Conservation (phyloP, 2,888 invertebrate species). For the Rhingia rostrata region DNA sequence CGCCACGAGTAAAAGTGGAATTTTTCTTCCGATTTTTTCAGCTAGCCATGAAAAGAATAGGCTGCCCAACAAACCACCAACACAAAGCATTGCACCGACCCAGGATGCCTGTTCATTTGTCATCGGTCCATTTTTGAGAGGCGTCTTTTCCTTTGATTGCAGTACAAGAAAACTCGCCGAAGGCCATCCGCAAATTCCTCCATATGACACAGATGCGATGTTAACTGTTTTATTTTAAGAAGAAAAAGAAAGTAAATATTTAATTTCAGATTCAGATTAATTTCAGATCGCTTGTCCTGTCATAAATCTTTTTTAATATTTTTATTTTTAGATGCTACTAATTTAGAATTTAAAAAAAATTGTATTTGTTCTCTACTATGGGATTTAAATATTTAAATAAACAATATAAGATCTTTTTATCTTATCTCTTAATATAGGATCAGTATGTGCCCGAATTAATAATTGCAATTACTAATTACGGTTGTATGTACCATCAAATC, state of each 20-base stretch:
- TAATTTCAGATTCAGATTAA: no score
- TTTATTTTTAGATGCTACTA: no score
- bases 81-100: slow-evolving; percentile 80
- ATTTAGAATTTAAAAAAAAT: no score
- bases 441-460: no score
- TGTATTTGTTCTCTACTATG: no score
- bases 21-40: slow-evolving; percentile 79
- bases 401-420: no score
- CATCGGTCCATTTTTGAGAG: slow-evolving; percentile 79
- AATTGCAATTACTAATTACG: no score
- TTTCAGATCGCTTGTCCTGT: no score
- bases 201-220: slow-evolving; percentile 80
- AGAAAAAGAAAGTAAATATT: neutral
- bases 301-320: no score
- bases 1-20: slow-evolving; percentile 77
- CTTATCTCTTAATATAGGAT: no score
- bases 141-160: slow-evolving; percentile 76
- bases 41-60: slow-evolving; percentile 80
- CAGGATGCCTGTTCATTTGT: slow-evolving; percentile 79
- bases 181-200: slow-evolving; percentile 81
- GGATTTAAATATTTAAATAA: no score
- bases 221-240: slow-evolving; percentile 75
- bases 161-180: slow-evolving; percentile 80
- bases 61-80: slow-evolving; percentile 80
- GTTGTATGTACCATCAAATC: no score